Evolutionary conservation across 2,888 invertebrate species (phyloP).

Genomic region (Melikaiella ostensackeni): DNA sequence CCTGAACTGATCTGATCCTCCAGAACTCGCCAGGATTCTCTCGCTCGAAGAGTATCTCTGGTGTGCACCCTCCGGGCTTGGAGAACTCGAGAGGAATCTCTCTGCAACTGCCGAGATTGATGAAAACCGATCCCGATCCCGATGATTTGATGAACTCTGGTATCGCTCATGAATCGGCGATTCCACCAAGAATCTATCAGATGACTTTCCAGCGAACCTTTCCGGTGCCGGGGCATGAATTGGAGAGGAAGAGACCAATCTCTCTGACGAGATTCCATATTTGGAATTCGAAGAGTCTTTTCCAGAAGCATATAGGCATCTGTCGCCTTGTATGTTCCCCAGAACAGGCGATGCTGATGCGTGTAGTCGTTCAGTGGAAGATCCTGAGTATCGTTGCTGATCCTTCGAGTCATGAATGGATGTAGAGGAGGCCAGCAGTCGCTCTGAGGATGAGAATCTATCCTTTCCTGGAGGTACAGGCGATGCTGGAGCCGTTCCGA

Average conservation of each 20-base stretch:
- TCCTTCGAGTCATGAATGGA: conserved; percentile 63
- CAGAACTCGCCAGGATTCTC: conserved; percentile 53
- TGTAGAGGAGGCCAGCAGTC: conserved; percentile 76
- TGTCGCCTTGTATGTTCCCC: conserved; percentile 60
- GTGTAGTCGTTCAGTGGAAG: conserved; percentile 65
- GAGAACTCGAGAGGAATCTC: conserved; percentile 68
- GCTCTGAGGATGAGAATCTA: conserved; percentile 79
- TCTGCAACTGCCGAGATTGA: conserved; percentile 61
- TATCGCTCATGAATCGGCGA: conserved; percentile 67
- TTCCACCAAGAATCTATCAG: conserved; percentile 62
- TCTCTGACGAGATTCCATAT: conserved; percentile 66
- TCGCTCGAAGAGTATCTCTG: conserved; percentile 72
- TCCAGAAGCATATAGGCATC: conserved; percentile 52
- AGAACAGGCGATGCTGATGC: conserved; percentile 74
- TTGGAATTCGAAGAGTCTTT: conserved; percentile 64
- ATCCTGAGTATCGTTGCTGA: conserved; percentile 66
- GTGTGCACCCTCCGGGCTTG: conserved; percentile 68
- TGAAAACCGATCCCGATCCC: conserved; percentile 60
- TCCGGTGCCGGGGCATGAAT: conserved; percentile 73
- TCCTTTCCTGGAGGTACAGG: conserved; percentile 74
- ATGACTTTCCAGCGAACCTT: conserved; percentile 65
- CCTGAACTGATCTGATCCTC: conserved; percentile 47
- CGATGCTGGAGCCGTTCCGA: conserved; percentile 68
- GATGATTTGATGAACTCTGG: conserved; percentile 58
- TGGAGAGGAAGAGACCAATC: conserved; percentile 71